Evolutionary conservation across 2,113 vertebrate species (phyloP).

Genomic region (Cichladusa arquata): DNA sequence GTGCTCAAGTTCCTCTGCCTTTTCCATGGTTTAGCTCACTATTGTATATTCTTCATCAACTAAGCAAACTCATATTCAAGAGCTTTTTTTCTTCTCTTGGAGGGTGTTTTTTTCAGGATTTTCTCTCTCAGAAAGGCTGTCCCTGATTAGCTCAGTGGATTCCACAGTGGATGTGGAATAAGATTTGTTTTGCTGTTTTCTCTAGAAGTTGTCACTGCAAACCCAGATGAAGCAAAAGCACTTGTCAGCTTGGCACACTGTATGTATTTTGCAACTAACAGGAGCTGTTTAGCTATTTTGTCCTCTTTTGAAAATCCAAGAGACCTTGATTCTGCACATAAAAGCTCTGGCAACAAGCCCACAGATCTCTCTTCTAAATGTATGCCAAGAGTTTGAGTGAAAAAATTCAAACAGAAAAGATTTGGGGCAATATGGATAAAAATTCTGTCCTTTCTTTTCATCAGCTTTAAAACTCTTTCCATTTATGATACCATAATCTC

Average conservation of each 20-base stretch:
- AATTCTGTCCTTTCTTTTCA: slow-evolving; percentile 13
- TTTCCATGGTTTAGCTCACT: background rate
- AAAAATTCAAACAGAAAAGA: slow-evolving; percentile 21
- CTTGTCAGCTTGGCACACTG: background rate
- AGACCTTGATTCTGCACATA: slow-evolving; percentile 25
- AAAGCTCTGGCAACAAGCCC: slow-evolving; percentile 36
- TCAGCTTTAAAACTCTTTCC: background rate
- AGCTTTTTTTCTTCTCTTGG: background rate
- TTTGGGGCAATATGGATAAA: background rate
- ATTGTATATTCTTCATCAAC: background rate
- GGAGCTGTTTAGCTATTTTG: slow-evolving; percentile 1
- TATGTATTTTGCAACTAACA: background rate
- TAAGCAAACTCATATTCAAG: background rate
- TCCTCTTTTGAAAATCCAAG: slow-evolving; percentile 35
- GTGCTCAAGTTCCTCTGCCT: background rate
- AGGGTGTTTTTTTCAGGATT: background rate
- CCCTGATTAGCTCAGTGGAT: background rate
- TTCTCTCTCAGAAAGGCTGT: background rate
- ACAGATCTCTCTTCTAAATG: background rate
- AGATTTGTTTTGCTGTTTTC: slow-evolving; percentile 1
- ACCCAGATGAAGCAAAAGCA: slow-evolving; percentile 16
- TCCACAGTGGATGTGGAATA: background rate
- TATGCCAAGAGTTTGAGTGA: background rate
- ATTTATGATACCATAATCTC: background rate
- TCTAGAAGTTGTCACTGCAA: background rate